Base-by-base conservation (phyloP, 2,113 vertebrate species). In the Plecturocebus donacophilus region DNA sequence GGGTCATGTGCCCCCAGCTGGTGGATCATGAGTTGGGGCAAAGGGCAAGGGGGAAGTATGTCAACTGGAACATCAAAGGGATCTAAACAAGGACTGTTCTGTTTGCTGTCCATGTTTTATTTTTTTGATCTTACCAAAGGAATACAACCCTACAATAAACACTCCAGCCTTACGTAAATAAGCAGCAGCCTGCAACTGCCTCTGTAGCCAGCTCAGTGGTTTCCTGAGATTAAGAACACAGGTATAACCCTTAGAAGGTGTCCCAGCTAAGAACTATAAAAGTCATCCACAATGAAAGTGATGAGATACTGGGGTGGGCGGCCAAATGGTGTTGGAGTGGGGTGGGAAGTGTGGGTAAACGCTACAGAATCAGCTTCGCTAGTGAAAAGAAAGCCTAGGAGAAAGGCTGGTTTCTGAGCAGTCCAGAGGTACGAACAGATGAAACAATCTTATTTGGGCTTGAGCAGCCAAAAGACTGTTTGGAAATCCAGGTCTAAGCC, bases 91-190 rank as follows among this genome's bases (percentile, higher is more conserved):
- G 84, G 47, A 45, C 73, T 30, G 47, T 20, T 30, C 10, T 49
- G 38, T 47, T 85, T 58, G 88, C 68, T 17, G 35, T 23, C 61
- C 56, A 3, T 42, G 73, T 52, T 66, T 88, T 71, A 45, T 82
- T 85, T 66, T 54, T 88, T 96, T 98, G 95, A 96, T 94, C 94
- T 97, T 49, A 54, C 35, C 17, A 73, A 94, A 88, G 66, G 64
- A 95, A 56, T 17, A 58, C 61, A 64, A 79, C 85, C 35, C 70
- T 49, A 14, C 45, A 38, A 89, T 86, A 91, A 97, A 90, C n/a
- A 70, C 76, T 25, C 38, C n/a, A 79, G 94, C 52, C 66, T 58
- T 87, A 45, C n/a, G 11, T 89, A 97, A 96, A 96, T 82, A 96
- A 95, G n/a, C 66, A 4, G 58, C 45, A 30, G 85, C 61, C 71